These are phyloP conservation scores for Centruroides sculpturatus DNA, from an alignment of 1,140 invertebrate genomes.

Conservation along the genomic window DNA sequence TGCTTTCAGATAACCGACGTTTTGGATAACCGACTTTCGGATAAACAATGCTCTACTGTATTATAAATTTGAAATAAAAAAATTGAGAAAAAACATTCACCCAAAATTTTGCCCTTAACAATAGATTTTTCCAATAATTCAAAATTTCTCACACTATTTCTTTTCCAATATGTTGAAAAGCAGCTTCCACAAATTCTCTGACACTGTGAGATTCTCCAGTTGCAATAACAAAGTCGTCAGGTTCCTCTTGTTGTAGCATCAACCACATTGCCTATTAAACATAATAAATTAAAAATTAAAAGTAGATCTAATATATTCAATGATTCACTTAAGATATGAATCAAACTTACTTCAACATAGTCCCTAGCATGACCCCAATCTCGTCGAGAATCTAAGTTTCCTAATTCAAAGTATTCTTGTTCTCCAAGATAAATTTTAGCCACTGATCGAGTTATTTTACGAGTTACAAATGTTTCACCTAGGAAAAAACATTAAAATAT, in stretches of 20 bases:
- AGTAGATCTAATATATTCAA: not conserved
- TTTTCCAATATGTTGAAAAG: conserved; percentile 58
- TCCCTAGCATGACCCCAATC: conserved; percentile 99
- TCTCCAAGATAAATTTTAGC: conserved; percentile 87
- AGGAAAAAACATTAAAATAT: conserved; percentile 9
- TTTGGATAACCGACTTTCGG: too few relatives aligned
- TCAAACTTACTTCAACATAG: conserved; percentile 74
- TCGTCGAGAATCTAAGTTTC: conserved; percentile 87
- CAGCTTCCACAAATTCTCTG: conserved; percentile 84
- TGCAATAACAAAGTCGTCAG: conserved; percentile 95
- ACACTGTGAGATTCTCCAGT: conserved; percentile 92
- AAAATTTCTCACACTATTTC: conserved; percentile 34
- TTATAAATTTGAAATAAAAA: too few relatives aligned
- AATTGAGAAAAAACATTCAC: too few relatives aligned
- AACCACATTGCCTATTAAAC: conserved; percentile 87
- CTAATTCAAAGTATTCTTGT: conserved; percentile 75
- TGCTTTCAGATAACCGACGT: too few relatives aligned
- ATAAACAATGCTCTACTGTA: too few relatives aligned
- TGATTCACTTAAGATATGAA: not conserved
- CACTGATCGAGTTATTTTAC: conserved; percentile 94
- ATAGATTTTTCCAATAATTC: not conserved
- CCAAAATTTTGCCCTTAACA: too few relatives aligned
- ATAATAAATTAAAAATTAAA: not conserved
- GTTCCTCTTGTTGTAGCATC: conserved; percentile 87
- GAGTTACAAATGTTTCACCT: conserved; percentile 93